phyloP scores from a whole-genome alignment of 2,797 vertebrate genomes.

The Dendrocincla fuliginosa region DNA sequence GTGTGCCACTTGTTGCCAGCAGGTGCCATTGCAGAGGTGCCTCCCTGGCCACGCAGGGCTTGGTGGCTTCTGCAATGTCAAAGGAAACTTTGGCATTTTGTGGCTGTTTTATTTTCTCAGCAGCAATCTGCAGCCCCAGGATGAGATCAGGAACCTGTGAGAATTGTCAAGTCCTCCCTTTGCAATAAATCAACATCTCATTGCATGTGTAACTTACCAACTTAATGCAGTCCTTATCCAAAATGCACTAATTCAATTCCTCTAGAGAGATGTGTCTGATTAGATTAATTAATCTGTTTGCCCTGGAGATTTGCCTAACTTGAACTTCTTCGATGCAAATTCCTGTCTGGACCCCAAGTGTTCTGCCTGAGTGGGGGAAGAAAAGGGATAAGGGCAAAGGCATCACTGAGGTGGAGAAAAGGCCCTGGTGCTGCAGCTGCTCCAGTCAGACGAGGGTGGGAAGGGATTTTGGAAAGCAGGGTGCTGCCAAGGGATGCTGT shows the following conservation, averaged over 20 bases:
- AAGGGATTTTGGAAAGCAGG: not conserved
- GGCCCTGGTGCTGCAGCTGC: not conserved
- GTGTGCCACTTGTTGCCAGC: not conserved
- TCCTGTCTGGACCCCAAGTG: not conserved
- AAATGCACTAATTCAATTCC: constrained; percentile 59
- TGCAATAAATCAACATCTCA: constrained; percentile 65
- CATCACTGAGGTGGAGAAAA: fast-evolving
- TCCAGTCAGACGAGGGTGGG: not conserved
- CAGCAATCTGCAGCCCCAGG: not conserved
- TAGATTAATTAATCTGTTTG: constrained; percentile 59
- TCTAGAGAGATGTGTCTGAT: constrained; percentile 21
- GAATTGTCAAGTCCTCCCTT: constrained; percentile 26
- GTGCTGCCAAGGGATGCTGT: not conserved
- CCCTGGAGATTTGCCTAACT: constrained; percentile 27
- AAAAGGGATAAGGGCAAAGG: not conserved
- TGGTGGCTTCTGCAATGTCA: not conserved
- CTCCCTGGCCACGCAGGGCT: not conserved
- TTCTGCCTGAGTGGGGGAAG: not conserved
- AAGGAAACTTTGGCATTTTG: not conserved
- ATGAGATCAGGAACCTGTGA: not conserved
- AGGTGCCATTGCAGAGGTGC: not conserved
- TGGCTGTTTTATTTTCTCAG: not conserved
- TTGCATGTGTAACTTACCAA: constrained; percentile 34
- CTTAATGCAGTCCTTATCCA: constrained; percentile 58
- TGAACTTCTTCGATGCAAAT: not conserved